phyloP scores from a whole-genome alignment of 2,797 vertebrate species.

The Pipistrellus nathusii region DNA sequence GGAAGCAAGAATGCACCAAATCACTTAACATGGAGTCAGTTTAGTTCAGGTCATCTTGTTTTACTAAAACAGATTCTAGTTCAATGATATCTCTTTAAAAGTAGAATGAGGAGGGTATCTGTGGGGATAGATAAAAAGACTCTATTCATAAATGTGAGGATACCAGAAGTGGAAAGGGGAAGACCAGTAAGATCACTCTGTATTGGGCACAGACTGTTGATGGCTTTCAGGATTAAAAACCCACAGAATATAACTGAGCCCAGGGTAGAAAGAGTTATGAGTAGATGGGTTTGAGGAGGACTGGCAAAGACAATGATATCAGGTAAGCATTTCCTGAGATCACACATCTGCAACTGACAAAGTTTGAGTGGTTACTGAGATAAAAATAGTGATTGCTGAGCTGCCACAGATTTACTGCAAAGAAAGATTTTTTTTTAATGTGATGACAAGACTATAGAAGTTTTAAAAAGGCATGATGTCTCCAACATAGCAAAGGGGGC shows the following conservation, averaged over 20 bases:
- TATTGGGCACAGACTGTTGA: neutral
- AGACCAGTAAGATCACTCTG: neutral
- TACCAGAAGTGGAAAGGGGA: neutral
- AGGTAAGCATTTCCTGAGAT: conserved; percentile 44
- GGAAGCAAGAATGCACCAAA: neutral
- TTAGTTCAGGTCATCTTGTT: neutral
- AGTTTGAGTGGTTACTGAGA: conserved; percentile 9
- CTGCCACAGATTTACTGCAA: neutral
- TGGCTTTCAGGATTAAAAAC: neutral
- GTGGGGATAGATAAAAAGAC: neutral
- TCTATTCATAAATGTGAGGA: neutral
- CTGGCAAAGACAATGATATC: neutral
- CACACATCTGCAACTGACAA: conserved; percentile 7
- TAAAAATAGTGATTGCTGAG: conserved; percentile 3
- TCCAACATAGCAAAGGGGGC: neutral
- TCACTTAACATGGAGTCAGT: neutral
- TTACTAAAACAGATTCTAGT: neutral
- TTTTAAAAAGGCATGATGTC: conserved; percentile 11
- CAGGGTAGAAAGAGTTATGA: neutral
- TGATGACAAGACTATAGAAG: neutral
- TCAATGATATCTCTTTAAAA: neutral
- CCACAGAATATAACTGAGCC: neutral
- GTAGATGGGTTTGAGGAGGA: neutral
- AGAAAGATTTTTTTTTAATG: neutral
- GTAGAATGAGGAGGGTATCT: neutral